Evolutionary conservation across 2,888 invertebrate genomes (phyloP).

Genomic region (Tiphia femorata): DNA sequence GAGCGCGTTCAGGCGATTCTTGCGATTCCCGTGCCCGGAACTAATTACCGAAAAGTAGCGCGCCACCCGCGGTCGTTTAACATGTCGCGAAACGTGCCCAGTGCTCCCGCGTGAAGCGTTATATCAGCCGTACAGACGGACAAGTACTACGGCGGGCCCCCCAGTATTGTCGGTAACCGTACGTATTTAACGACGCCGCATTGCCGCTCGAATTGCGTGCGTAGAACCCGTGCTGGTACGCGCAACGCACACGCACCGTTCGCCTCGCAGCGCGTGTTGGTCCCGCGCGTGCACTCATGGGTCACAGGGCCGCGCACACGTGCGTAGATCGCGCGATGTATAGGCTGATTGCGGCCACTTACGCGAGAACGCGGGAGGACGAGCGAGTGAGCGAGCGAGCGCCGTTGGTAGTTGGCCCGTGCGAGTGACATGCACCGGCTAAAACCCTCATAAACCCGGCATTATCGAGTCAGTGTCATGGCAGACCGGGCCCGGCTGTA

Average conservation of each 20-base stretch:
- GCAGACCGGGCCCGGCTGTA: slow-evolving; percentile 45
- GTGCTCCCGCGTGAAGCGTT: slow-evolving; percentile 33
- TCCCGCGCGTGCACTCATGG: background rate
- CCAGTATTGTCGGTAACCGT: slow-evolving; percentile 37
- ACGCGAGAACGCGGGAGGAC: slow-evolving; percentile 8
- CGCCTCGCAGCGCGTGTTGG: background rate
- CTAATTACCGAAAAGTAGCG: slow-evolving; percentile 49
- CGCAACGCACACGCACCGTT: background rate
- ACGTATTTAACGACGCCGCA: slow-evolving; percentile 31
- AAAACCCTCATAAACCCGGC: slow-evolving; percentile 60
- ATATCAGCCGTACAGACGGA: slow-evolving; percentile 32
- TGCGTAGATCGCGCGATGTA: no score
- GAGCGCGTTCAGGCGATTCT: slow-evolving; percentile 18
- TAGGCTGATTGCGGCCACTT: background rate
- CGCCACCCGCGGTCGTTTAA: slow-evolving; percentile 42
- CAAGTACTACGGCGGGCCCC: slow-evolving; percentile 19
- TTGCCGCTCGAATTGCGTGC: background rate
- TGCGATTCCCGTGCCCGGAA: slow-evolving; percentile 36
- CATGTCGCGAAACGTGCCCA: slow-evolving; percentile 41
- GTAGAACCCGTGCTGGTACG: background rate
- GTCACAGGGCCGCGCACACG: background rate
- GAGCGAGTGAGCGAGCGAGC: slow-evolving; percentile 15
- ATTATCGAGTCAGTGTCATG: slow-evolving; percentile 59
- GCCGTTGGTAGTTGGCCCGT: slow-evolving; percentile 46
- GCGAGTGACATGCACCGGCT: slow-evolving; percentile 53